phyloP scores from a whole-genome alignment of 2,797 vertebrate species.

The Urosaurus nigricauda region DNA sequence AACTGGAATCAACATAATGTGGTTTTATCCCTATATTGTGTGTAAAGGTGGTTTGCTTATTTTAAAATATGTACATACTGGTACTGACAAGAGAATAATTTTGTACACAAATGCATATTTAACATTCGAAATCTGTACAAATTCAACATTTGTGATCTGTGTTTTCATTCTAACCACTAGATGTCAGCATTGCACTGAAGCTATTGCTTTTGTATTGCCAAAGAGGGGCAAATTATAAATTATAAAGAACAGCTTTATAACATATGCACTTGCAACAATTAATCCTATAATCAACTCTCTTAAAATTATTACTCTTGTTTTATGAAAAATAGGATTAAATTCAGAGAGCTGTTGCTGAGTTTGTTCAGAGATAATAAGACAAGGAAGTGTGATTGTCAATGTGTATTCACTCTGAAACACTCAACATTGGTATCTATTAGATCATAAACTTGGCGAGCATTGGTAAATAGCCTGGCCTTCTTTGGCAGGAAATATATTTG shows the following conservation, averaged over 20 bases:
- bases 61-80: neutral
- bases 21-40: neutral
- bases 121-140: neutral
- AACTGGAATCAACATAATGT: neutral
- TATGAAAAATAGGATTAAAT: constrained; percentile 11
- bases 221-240: no score
- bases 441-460: neutral
- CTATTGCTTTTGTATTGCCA: neutral
- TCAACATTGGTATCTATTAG: neutral
- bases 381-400: neutral
- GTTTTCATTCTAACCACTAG: constrained; percentile 61
- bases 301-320: neutral
- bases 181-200: constrained; percentile 67
- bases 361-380: neutral
- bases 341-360: neutral
- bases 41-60: neutral
- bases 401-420: neutral
- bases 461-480: neutral
- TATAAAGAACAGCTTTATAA: neutral
- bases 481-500: neutral
- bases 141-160: neutral
- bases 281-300: neutral
- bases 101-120: neutral
- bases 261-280: neutral
- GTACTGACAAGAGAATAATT: no score